Conservation (phyloP, 2,113 vertebrate species). For the Octodon degus region DNA sequence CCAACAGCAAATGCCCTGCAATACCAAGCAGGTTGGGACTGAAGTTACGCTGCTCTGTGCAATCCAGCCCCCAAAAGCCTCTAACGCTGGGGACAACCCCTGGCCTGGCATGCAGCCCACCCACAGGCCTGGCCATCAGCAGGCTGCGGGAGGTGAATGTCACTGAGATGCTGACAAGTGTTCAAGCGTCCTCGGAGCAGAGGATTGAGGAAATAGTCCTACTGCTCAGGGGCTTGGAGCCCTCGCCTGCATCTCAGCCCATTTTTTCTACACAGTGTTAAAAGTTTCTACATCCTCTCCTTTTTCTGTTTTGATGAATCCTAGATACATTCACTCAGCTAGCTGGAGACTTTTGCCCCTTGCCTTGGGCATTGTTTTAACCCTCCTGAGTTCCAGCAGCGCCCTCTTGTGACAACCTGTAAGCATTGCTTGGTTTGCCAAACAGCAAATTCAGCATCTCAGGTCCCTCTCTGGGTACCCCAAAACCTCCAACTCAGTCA, state of each 20-base stretch:
- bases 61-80: neutral
- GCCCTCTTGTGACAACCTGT: constrained; percentile 12
- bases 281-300: neutral
- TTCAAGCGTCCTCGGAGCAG: neutral
- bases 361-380: neutral
- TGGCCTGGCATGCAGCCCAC: neutral
- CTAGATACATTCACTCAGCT: neutral
- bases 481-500: neutral
- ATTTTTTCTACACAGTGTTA: neutral
- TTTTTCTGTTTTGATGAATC: neutral
- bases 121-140: neutral
- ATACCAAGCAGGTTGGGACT: neutral
- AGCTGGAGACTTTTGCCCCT: neutral
- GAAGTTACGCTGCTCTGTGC: neutral
- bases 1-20: neutral
- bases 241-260: neutral
- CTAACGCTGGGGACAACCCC: neutral
- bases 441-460: neutral
- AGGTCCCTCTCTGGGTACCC: neutral
- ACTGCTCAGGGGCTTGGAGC: neutral
- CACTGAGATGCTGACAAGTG: neutral
- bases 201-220: neutral
- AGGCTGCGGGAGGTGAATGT: neutral
- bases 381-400: neutral
- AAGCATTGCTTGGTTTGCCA: neutral